phyloP scores from a whole-genome alignment of 2,113 vertebrate genomes.

The Colinus virginianus region DNA sequence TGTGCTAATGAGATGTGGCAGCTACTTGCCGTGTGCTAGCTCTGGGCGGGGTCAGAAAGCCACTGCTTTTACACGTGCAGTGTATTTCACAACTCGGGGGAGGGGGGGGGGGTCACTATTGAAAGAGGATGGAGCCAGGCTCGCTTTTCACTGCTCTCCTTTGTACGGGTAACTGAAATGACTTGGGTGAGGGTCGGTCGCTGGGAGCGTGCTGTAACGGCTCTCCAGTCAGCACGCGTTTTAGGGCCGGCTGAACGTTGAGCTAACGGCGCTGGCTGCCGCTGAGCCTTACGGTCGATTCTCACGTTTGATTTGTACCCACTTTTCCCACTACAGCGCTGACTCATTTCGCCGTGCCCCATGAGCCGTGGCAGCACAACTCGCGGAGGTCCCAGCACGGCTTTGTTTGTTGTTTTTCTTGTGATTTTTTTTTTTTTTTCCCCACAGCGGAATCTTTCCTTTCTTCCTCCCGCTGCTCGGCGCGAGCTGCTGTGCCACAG shows the following conservation, averaged over 20 bases:
- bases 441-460: too few relatives aligned
- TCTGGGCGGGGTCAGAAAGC: not conserved
- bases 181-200: not conserved
- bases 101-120: not conserved
- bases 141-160: not conserved
- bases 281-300: not conserved
- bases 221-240: rapidly evolving
- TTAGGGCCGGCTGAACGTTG: rapidly evolving
- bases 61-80: not conserved
- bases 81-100: not conserved
- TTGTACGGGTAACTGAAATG: rapidly evolving
- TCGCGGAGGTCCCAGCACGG: rapidly evolving
- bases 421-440: too few relatives aligned
- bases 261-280: not conserved
- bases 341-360: rapidly evolving
- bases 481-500: rapidly evolving
- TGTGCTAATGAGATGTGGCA: not conserved
- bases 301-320: not conserved
- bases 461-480: rapidly evolving
- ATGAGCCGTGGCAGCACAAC: too few relatives aligned
- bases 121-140: not conserved
- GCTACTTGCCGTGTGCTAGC: not conserved
- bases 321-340: not conserved
- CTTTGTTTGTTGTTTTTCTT: not conserved
- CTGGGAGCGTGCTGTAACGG: rapidly evolving